Evolutionary conservation across 1,140 invertebrate genomes (phyloP).

Genomic region (Sminthurinus signatus): DNA sequence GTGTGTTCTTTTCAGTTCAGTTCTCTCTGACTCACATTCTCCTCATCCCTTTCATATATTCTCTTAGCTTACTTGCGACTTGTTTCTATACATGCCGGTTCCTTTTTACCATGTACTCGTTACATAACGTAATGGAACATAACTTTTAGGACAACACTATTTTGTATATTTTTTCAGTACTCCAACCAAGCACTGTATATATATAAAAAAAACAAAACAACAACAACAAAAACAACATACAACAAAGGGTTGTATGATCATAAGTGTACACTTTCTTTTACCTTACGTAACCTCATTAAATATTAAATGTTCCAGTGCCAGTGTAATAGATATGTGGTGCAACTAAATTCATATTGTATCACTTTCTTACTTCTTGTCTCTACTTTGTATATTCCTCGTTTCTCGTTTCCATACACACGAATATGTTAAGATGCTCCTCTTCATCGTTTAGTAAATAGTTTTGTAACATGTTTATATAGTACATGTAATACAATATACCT

Average conservation of each 20-base stretch:
- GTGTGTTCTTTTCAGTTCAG: slow-evolving; percentile 6
- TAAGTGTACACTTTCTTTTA: background rate
- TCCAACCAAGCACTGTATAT: too few relatives aligned
- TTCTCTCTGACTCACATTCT: background rate
- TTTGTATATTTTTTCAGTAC: too few relatives aligned
- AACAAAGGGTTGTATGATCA: too few relatives aligned
- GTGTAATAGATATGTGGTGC: too few relatives aligned
- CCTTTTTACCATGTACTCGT: background rate
- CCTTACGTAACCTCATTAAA: slow-evolving; percentile 12
- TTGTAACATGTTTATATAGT: too few relatives aligned
- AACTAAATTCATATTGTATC: too few relatives aligned
- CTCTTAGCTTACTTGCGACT: background rate
- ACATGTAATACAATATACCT: too few relatives aligned
- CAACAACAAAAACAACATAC: background rate
- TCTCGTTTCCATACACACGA: too few relatives aligned
- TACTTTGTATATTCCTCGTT: too few relatives aligned
- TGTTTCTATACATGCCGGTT: background rate
- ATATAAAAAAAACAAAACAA: background rate
- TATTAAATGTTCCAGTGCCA: slow-evolving; percentile 9
- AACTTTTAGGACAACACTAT: background rate
- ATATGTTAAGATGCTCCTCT: too few relatives aligned
- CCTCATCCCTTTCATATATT: background rate
- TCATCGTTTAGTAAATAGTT: too few relatives aligned
- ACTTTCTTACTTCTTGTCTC: too few relatives aligned
- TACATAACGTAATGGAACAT: slow-evolving; percentile 8